A percentile compares a stretch with the other conserved stretches of the same genome.
phyloP scores from a whole-genome alignment of 2,797 vertebrate genomes.

The Uromys caudimaculatus region DNA sequence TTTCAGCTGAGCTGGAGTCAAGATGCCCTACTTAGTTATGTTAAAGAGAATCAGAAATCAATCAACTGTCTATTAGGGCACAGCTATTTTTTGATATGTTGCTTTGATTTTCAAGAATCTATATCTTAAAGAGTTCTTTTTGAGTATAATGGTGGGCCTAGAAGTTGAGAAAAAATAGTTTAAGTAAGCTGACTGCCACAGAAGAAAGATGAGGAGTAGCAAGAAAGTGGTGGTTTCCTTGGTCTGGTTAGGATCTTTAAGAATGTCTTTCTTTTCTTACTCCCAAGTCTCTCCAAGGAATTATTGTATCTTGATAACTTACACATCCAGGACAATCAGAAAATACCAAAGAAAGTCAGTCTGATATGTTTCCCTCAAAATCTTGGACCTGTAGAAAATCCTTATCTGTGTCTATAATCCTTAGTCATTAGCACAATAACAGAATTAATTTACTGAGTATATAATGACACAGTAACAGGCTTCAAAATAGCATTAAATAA shows the following conservation, averaged over 20 bases:
- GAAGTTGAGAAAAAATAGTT: slow-evolving; percentile 49
- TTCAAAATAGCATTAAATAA: slow-evolving; percentile 84
- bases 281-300: not conserved
- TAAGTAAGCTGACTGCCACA: slow-evolving; percentile 15
- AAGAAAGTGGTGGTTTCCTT: not conserved
- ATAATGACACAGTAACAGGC: slow-evolving; percentile 82
- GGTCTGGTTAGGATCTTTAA: not conserved
- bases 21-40: slow-evolving; percentile 76
- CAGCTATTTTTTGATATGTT: slow-evolving; percentile 68
- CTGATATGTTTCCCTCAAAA: slow-evolving; percentile 69
- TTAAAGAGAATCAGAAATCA: slow-evolving; percentile 79
- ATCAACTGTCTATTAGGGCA: slow-evolving; percentile 75
- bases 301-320: not conserved
- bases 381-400: slow-evolving; percentile 72
- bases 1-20: slow-evolving; percentile 74
- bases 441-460: slow-evolving; percentile 83
- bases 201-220: not conserved
- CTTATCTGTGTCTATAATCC: slow-evolving; percentile 57
- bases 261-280: not conserved
- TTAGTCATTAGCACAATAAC: slow-evolving; percentile 78
- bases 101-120: slow-evolving; percentile 71
- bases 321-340: not conserved
- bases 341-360: not conserved
- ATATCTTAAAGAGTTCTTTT: slow-evolving; percentile 71
- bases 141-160: slow-evolving; percentile 30